Evolutionary conservation across 2,113 vertebrate species (phyloP).

Genomic region (Cyprichromis sp.): DNA sequence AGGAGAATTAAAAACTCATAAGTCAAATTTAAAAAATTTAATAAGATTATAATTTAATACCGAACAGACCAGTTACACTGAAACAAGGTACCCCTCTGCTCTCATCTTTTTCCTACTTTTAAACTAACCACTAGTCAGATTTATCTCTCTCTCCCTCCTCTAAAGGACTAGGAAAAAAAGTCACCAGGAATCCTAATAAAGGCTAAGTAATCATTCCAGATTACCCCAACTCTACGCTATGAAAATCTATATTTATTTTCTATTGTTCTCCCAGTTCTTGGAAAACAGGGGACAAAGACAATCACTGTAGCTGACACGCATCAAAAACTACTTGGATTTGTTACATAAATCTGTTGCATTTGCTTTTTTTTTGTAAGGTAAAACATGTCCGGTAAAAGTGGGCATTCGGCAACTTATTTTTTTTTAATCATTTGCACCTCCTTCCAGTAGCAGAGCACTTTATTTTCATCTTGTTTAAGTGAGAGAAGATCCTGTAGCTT

Average conservation of each 20-base stretch:
- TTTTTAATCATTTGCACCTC: not conserved
- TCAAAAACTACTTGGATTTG: not conserved
- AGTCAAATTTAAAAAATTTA: rapidly evolving
- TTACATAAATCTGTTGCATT: not conserved
- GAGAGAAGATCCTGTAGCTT: not conserved
- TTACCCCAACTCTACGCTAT: rapidly evolving
- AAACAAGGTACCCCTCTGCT: not conserved
- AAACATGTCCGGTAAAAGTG: not conserved
- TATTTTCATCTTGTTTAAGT: not conserved
- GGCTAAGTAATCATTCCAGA: not conserved
- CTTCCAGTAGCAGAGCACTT: not conserved
- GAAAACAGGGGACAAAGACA: not conserved
- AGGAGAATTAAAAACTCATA: not conserved
- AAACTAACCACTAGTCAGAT: not conserved
- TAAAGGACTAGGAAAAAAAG: not conserved
- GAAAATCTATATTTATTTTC: not conserved
- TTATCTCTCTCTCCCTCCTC: not conserved
- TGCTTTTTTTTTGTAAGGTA: not conserved
- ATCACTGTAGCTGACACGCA: not conserved
- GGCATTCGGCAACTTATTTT: rapidly evolving
- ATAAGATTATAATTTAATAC: not conserved
- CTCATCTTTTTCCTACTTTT: not conserved
- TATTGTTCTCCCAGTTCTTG: not conserved
- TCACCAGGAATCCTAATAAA: not conserved
- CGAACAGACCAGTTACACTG: not conserved